Percentiles rank a stretch among this genome's conserved stretches.
These are phyloP conservation scores for Acomys russatus DNA, from an alignment of 2,797 vertebrate genomes.

Conservation along the genomic window DNA sequence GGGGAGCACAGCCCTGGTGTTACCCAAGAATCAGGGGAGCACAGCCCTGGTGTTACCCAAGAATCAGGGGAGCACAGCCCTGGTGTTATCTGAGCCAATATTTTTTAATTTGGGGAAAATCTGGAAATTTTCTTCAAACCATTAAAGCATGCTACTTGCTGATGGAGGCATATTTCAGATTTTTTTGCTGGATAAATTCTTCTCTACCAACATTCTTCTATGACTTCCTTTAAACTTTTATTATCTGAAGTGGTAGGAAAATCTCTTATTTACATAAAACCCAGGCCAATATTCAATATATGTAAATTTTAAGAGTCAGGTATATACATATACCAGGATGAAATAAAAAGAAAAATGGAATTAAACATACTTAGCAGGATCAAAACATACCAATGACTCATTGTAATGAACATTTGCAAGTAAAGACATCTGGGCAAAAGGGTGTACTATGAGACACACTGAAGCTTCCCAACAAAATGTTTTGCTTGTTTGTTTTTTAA, in stretches of 20 bases:
- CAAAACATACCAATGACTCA: not conserved
- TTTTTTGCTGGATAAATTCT: conserved; percentile 50
- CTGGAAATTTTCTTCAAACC: conserved; percentile 43
- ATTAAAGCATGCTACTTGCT: conserved; percentile 41
- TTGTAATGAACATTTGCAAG: not conserved
- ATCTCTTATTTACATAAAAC: conserved; percentile 55
- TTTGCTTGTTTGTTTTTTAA: not conserved
- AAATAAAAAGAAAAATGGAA: conserved; percentile 61
- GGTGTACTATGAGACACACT: not conserved
- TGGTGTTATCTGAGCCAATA: not conserved
- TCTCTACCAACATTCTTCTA: conserved; percentile 26
- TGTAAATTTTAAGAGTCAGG: conserved; percentile 35
- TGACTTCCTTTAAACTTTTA: not conserved
- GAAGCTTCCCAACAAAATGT: not conserved
- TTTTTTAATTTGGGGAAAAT: not conserved
- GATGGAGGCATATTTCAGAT: not conserved
- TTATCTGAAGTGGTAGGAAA: conserved; percentile 41
- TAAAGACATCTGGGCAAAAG: not conserved
- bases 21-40: too few relatives aligned
- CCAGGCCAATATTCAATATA: conserved; percentile 28
- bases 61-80: not conserved
- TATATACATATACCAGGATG: not conserved
- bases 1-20: too few relatives aligned
- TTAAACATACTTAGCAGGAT: conserved; percentile 55
- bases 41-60: too few relatives aligned